phyloP scores from a whole-genome alignment of 2,113 vertebrate species.

The Litocranius walleri region DNA sequence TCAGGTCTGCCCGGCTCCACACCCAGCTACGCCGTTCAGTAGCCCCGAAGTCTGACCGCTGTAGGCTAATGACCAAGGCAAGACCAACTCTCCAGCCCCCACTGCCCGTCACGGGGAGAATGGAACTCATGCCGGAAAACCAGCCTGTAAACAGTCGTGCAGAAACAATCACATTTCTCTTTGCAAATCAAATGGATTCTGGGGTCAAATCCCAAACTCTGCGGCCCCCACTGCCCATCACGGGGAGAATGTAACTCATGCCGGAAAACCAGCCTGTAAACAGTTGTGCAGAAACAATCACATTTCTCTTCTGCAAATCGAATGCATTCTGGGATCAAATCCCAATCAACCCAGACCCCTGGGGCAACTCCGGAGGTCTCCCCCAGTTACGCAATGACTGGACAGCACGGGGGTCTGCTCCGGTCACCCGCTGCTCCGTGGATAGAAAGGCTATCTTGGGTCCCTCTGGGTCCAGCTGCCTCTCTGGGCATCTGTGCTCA shows the following conservation, averaged over 20 bases:
- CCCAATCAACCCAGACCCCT: background rate
- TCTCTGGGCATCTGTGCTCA: background rate
- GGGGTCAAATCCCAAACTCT: background rate
- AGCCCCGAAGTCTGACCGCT: rapidly evolving
- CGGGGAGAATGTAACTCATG: rapidly evolving
- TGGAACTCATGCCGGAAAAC: background rate
- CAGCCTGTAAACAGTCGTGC: rapidly evolving
- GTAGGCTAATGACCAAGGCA: rapidly evolving
- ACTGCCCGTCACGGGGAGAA: rapidly evolving
- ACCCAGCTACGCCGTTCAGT: rapidly evolving
- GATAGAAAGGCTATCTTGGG: too few relatives aligned
- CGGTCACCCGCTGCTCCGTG: too few relatives aligned
- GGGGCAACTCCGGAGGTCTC: background rate
- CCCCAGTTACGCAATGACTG: rapidly evolving
- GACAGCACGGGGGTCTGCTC: rapidly evolving
- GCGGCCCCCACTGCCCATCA: rapidly evolving
- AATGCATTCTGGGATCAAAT: background rate
- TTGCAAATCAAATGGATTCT: background rate
- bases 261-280: background rate
- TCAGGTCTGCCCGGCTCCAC: background rate
- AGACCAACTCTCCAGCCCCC: rapidly evolving
- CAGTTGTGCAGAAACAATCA: rapidly evolving
- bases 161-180: background rate
- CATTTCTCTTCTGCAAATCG: background rate
- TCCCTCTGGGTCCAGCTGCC: background rate